Base-by-base conservation (phyloP, 2,113 vertebrate genomes). In the Hydropotes inermis region DNA sequence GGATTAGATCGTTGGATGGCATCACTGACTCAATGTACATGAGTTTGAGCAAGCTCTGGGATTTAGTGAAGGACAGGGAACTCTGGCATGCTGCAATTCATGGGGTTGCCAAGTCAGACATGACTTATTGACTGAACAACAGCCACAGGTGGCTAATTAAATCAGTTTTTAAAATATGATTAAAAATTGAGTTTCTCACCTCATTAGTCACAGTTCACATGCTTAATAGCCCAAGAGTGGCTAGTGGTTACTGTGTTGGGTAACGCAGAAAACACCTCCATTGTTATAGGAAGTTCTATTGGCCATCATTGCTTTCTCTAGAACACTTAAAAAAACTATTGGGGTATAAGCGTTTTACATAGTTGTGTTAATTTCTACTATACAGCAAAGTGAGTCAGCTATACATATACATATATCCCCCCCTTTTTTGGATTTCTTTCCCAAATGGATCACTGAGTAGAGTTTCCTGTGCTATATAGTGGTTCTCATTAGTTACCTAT, bases 161-260 rank as follows among this genome's bases (percentile, higher is more conserved):
- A 76, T 74, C 97, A 58, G 33, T 91, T 43, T 82, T 30, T 43
- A 93, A 91, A 39, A 57, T 74, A 52, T 78, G 15, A 78, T 88
- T 54, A 60, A 88, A 88, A 92, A 76, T 88, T 90, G 33, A 30
- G 10, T 70, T 36, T 96, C 54, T 89, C 12, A 33, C 3, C 91
- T n/a, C 33, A 1, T 81, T 76, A 70, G 64, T 50, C 16, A 79
- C 27, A 82, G 61, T 95, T 91, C n/a, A 57, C 89, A 28, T 28
- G 23, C 10, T 94, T 54, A 64, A 33, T 14, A 60, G 11, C 21
- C 43, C 52, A 25, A 17, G 1, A 15, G 28, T 76, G 52, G 57
- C 50, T 45, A 84, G 55, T 12, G n/a, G 28, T 4, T 78, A 33
- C 36, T 52, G 4, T 11, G 1, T 9, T 47, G 55, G 33, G 25